Conservation (phyloP, 2,888 invertebrate genomes). For the Noctua janthina region DNA sequence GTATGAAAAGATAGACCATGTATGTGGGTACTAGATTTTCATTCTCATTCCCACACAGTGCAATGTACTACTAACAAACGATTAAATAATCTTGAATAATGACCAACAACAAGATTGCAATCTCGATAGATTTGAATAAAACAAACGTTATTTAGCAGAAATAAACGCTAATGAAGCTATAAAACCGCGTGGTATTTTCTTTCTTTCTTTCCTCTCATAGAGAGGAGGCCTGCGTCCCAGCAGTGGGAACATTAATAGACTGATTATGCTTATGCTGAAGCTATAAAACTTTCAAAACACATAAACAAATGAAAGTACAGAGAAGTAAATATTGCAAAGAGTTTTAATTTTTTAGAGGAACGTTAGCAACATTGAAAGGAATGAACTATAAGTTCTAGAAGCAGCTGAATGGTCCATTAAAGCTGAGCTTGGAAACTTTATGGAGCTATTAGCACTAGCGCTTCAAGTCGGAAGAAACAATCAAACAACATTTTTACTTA, state of each 20-base stretch:
- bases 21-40: slow-evolving; percentile 14
- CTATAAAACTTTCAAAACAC: slow-evolving; percentile 53
- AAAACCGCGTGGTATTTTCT: slow-evolving; percentile 21
- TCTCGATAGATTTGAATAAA: slow-evolving; percentile 46
- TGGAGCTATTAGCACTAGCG: slow-evolving; percentile 8
- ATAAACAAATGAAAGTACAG: slow-evolving; percentile 25
- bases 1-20: too few species aligned
- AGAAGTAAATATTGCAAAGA: slow-evolving; percentile 11
- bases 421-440: slow-evolving; percentile 25
- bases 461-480: slow-evolving; percentile 26
- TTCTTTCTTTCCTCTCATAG: too few species aligned
- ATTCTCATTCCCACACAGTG: slow-evolving; percentile 19
- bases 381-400: slow-evolving; percentile 12
- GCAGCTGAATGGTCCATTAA: slow-evolving; percentile 20
- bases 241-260: too few species aligned
- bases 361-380: slow-evolving; percentile 13
- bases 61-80: slow-evolving; percentile 10
- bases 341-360: slow-evolving; percentile 22
- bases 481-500: background rate
- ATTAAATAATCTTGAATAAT: slow-evolving; percentile 45
- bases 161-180: slow-evolving; percentile 55
- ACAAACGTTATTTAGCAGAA: slow-evolving; percentile 35
- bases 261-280: slow-evolving; percentile 24
- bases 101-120: slow-evolving; percentile 30
- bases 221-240: too few species aligned